Conservation (phyloP, 2,888 invertebrate species). For the Athrips mouffetella region DNA sequence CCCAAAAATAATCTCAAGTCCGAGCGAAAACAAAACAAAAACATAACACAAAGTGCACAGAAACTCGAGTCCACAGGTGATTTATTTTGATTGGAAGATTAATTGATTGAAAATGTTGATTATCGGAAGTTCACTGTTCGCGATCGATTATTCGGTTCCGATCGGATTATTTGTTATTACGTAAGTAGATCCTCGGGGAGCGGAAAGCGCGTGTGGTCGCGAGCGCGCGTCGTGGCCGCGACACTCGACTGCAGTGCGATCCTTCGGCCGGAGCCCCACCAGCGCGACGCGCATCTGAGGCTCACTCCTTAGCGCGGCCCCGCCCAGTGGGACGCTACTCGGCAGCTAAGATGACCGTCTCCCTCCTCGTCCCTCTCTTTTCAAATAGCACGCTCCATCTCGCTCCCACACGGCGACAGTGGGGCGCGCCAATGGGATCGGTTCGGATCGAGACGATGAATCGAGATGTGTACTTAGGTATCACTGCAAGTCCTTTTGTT, state of each 20-base stretch:
- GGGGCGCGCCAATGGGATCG: slow-evolving; percentile 78
- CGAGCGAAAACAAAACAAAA: slow-evolving; percentile 63
- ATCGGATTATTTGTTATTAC: slow-evolving; percentile 69
- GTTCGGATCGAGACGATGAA: slow-evolving; percentile 77
- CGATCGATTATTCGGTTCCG: slow-evolving; percentile 70
- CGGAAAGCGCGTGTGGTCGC: slow-evolving; percentile 53
- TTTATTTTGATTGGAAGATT: slow-evolving; percentile 32
- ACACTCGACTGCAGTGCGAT: slow-evolving; percentile 79
- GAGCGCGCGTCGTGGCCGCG: slow-evolving; percentile 69
- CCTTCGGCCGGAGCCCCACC: slow-evolving; percentile 80
- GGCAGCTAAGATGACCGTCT: slow-evolving; percentile 74
- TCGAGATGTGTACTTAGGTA: slow-evolving; percentile 79
- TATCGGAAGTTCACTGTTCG: slow-evolving; percentile 63
- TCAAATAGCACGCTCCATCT: slow-evolving; percentile 45
- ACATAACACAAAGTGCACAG: slow-evolving; percentile 57
- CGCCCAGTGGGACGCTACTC: slow-evolving; percentile 80
- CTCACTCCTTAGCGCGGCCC: slow-evolving; percentile 78
- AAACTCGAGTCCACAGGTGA: slow-evolving; percentile 55
- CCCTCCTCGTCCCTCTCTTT: slow-evolving; percentile 62
- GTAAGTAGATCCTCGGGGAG: slow-evolving; percentile 57
- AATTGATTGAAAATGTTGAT: slow-evolving; percentile 39
- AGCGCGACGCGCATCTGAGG: slow-evolving; percentile 81
- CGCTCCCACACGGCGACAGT: slow-evolving; percentile 69
- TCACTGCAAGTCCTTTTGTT: slow-evolving; percentile 78
- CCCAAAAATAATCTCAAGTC: slow-evolving; percentile 60